A percentile compares a stretch with the other conserved stretches of the same genome.
Conservation (phyloP, 2,888 invertebrate genomes). For the Eutolmus rufibarbis region DNA sequence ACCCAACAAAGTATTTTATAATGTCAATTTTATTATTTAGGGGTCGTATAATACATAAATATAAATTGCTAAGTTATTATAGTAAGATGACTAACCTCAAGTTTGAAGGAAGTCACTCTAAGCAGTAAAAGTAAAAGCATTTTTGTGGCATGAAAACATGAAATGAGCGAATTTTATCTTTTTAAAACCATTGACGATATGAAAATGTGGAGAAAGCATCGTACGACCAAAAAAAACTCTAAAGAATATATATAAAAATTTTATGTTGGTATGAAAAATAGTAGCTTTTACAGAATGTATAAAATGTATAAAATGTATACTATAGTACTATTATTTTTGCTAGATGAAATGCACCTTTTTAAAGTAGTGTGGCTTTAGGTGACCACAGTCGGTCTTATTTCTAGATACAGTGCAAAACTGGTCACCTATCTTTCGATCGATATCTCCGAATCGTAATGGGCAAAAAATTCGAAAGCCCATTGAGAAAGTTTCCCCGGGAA, state of each 20-base stretch:
- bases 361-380: not conserved
- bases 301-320: not conserved
- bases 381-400: not conserved
- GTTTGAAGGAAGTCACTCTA: not conserved
- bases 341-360: too few species aligned
- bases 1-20: not conserved
- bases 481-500: not conserved
- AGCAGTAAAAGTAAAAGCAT: not conserved
- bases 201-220: not conserved
- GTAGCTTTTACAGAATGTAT: not conserved
- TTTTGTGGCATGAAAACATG: not conserved
- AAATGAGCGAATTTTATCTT: not conserved
- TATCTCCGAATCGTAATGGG: not conserved
- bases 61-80: not conserved
- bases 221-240: not conserved
- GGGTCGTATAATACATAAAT: not conserved
- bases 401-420: not conserved
- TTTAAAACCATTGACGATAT: not conserved
- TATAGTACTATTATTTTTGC: too few species aligned
- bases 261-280: not conserved
- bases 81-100: not conserved
- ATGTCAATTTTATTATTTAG: not conserved
- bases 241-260: not conserved
- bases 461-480: not conserved
- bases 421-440: not conserved